Evolutionary conservation across 2,113 vertebrate species (phyloP).

Genomic region (Pedetes capensis): DNA sequence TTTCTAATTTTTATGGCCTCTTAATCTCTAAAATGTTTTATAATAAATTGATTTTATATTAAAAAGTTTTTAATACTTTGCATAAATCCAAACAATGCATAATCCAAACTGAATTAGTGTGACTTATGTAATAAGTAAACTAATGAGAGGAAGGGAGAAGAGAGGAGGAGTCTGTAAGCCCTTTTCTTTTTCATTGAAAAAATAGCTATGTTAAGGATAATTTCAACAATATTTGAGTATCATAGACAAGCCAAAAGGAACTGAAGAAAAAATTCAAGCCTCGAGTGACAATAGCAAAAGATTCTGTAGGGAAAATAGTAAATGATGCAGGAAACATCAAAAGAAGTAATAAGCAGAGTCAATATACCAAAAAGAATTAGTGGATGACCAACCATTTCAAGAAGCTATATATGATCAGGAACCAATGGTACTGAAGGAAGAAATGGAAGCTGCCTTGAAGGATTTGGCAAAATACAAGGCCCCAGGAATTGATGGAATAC

Average conservation of each 20-base stretch:
- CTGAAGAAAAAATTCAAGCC: too few relatives aligned
- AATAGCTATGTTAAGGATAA: neutral
- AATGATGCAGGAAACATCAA: too few relatives aligned
- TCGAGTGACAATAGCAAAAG: too few relatives aligned
- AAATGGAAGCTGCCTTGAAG: too few relatives aligned
- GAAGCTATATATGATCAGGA: too few relatives aligned
- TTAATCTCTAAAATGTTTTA: neutral
- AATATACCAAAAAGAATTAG: too few relatives aligned
- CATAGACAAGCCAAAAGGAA: neutral
- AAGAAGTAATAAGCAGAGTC: too few relatives aligned
- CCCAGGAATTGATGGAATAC: too few relatives aligned
- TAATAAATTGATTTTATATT: conserved; percentile 34
- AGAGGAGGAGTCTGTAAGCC: neutral
- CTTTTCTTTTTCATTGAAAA: neutral
- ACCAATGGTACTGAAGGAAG: too few relatives aligned
- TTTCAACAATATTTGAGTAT: neutral
- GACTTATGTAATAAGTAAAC: conserved; percentile 45
- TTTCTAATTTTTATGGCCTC: neutral
- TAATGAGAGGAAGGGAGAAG: neutral
- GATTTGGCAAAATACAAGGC: too few relatives aligned
- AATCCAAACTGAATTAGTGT: conserved; percentile 51
- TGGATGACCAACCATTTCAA: too few relatives aligned
- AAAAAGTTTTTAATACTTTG: conserved; percentile 18
- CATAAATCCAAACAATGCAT: neutral
- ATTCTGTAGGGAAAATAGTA: too few relatives aligned